Percentiles rank a stretch among this genome's conserved stretches.
phyloP scores from a whole-genome alignment of 2,113 vertebrate genomes.

The Cephalopterus ornatus region DNA sequence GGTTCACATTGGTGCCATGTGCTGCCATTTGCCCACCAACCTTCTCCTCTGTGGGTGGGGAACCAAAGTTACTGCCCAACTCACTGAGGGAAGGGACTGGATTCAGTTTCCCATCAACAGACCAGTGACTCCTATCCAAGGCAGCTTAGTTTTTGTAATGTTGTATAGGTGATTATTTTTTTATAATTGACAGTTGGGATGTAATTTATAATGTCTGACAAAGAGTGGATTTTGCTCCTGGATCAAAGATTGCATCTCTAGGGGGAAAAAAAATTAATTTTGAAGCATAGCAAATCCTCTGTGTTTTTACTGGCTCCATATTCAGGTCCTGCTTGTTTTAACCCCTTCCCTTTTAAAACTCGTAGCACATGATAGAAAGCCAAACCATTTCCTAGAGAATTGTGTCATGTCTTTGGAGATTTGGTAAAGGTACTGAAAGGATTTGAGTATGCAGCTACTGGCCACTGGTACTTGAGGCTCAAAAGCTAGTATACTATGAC shows the following conservation, averaged over 20 bases:
- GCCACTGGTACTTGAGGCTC: background rate
- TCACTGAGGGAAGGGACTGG: background rate
- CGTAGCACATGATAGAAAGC: background rate
- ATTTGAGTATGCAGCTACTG: background rate
- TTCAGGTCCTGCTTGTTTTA: background rate
- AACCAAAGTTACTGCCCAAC: background rate
- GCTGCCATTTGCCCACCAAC: background rate
- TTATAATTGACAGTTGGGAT: background rate
- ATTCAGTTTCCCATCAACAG: background rate
- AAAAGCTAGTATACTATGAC: background rate
- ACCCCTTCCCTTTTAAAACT: background rate
- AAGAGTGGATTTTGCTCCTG: background rate
- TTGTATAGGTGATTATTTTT: background rate
- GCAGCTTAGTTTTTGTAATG: background rate
- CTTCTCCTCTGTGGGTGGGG: background rate
- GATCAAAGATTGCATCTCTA: background rate
- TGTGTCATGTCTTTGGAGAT: background rate
- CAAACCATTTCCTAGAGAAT: background rate
- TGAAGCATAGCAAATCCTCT: background rate
- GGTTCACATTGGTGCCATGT: fast-evolving
- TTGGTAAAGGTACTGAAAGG: background rate
- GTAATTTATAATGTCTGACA: background rate
- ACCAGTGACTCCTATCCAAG: background rate
- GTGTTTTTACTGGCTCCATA: fast-evolving
- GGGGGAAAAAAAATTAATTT: background rate